Evolutionary conservation across 1,140 invertebrate genomes (phyloP).

Genomic region (Laupala kohalensis): DNA sequence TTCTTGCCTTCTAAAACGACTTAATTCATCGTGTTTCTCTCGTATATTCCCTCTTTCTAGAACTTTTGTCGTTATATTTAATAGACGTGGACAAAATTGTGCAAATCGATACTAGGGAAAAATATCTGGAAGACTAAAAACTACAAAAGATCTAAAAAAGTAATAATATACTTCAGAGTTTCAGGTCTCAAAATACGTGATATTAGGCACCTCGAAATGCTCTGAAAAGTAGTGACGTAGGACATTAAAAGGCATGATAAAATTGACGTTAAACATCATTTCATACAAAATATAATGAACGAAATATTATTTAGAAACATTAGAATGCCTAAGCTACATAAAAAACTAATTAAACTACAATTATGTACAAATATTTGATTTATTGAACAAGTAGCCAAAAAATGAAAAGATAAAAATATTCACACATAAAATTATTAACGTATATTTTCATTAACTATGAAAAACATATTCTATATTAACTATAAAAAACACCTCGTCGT

Average conservation of each 20-base stretch:
- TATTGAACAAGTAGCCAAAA: not conserved
- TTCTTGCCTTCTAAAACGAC: too few species aligned
- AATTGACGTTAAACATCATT: not conserved
- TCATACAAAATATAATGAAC: not conserved
- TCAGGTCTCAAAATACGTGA: not conserved
- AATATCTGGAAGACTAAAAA: too few species aligned
- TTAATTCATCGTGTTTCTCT: too few species aligned
- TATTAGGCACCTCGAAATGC: not conserved
- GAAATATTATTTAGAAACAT: not conserved
- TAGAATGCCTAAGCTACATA: not conserved
- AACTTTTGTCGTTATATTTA: too few species aligned
- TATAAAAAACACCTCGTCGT: not conserved
- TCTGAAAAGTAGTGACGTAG: not conserved
- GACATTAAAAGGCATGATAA: not conserved
- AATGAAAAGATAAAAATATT: not conserved
- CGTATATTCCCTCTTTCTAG: too few species aligned
- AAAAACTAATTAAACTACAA: not conserved
- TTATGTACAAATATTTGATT: not conserved
- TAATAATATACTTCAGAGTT: not conserved
- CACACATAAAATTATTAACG: too few species aligned
- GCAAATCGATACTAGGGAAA: too few species aligned
- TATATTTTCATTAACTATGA: too few species aligned
- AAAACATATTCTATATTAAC: not conserved
- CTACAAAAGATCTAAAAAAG: too few species aligned
- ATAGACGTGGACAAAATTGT: too few species aligned